Base-by-base conservation (phyloP, 1,140 invertebrate genomes). In the Laupala kohalensis region DNA sequence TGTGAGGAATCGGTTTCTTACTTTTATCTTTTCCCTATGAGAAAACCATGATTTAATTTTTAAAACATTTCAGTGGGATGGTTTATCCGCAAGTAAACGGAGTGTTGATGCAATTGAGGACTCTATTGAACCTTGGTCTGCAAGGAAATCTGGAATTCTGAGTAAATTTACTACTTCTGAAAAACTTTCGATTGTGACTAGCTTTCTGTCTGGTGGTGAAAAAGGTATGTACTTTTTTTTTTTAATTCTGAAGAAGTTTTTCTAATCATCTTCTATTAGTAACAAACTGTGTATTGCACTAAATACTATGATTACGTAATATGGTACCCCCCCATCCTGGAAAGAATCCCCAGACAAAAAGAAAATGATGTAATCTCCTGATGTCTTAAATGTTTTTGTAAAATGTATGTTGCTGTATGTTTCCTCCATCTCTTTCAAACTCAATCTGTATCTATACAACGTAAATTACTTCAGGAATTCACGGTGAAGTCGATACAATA, bases 121-220 rank as follows among this genome's bases (percentile, higher is more conserved):
- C 70, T 83, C 84, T 66, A 84, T 89, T 74, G 88, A 94, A 76
- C 85, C 89, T 66, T 97, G 94, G 94, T 84, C 81, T 75, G 78
- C 83, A 5, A 88, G 90, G 74, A 87, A 90, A 76, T 78, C 84
- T 73, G 81, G 81, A 6, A 95, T 97, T 77, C 82, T 97, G 5
- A 90, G 86, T 73, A 93, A 92, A 81, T 97, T 92, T 76, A 96
- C 93, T 62, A 97, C 95, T 67, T 92, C 91, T 27, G 93, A 96
- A 80, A 96, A 94, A 79, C 80, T 96, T 65, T 92, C 92, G 6
- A 93, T 96, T 75, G 87, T 92, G 9, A 94, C 93, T 26, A 95
- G 92, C 81, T 96, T 93, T 79, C 80, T 95, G 29, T 86, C 89
- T 65, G 88, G 89, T 64, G 87, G 88, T 74, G 90, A 94, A 80